phyloP scores from a whole-genome alignment of 2,797 vertebrate genomes.

The Remorina albescens region DNA sequence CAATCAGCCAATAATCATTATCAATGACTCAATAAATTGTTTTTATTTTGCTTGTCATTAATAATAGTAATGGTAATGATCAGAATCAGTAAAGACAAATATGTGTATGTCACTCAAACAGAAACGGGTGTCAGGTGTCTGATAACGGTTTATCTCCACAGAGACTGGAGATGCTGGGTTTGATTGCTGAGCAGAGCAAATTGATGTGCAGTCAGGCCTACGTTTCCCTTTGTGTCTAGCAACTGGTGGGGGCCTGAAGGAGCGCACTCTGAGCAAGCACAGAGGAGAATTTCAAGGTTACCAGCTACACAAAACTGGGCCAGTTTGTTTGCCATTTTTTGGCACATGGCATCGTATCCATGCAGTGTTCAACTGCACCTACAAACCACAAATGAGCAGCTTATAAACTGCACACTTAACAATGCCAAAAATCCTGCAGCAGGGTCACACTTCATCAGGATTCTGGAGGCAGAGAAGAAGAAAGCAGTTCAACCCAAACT shows the following conservation, averaged over 20 bases:
- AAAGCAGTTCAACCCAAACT: neutral
- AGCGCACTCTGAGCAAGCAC: neutral
- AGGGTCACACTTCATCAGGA: slow-evolving; percentile 5
- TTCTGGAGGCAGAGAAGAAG: neutral
- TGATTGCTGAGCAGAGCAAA: slow-evolving; percentile 1
- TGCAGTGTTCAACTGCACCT: neutral
- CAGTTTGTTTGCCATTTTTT: too few relatives aligned
- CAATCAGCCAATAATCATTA: neutral
- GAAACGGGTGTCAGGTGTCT: neutral
- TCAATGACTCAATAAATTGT: neutral
- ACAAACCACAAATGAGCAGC: neutral
- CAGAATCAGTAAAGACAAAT: neutral
- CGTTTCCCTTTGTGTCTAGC: neutral
- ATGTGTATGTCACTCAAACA: slow-evolving; percentile 16
- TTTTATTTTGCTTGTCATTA: slow-evolving; percentile 4
- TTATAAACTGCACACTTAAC: neutral
- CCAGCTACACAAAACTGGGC: neutral
- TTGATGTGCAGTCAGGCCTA: slow-evolving; percentile 8
- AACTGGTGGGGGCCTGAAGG: neutral
- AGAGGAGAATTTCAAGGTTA: neutral
- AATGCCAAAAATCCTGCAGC: neutral
- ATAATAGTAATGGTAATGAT: slow-evolving; percentile 21
- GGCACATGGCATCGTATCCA: too few relatives aligned
- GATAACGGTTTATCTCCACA: slow-evolving; percentile 9
- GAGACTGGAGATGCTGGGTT: neutral